These are phyloP conservation scores for Pseudochromis fuscus DNA, from an alignment of 2,797 vertebrate genomes.

Conservation along the genomic window DNA sequence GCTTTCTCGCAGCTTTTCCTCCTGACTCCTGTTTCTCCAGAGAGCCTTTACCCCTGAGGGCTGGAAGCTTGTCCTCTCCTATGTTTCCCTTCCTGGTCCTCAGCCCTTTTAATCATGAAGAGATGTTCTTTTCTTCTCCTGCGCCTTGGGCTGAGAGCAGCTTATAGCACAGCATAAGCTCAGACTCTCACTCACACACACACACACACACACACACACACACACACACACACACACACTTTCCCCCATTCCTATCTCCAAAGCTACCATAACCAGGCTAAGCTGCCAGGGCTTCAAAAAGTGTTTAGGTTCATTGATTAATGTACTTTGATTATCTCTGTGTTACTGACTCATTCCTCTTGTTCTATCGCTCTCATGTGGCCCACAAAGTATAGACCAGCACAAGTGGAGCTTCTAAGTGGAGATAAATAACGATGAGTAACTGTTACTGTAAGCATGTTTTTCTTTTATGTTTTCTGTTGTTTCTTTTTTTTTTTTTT, in stretches of 20 bases:
- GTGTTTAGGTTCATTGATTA: slow-evolving; percentile 70
- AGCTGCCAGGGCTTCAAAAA: slow-evolving; percentile 54
- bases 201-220: slow-evolving; percentile 8
- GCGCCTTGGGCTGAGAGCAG: slow-evolving; percentile 77
- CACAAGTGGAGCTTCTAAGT: slow-evolving; percentile 21
- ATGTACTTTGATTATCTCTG: slow-evolving; percentile 74
- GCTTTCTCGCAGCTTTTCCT: slow-evolving; percentile 59
- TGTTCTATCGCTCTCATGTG: slow-evolving; percentile 61
- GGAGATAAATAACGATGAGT: slow-evolving; percentile 64
- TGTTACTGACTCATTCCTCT: slow-evolving; percentile 71
- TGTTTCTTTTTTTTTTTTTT: slow-evolving; percentile 31
- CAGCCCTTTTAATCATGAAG: slow-evolving; percentile 80
- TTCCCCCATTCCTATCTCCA: slow-evolving; percentile 45
- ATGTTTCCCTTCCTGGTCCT: slow-evolving; percentile 78
- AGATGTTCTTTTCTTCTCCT: slow-evolving; percentile 82
- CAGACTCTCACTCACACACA: slow-evolving; percentile 53
- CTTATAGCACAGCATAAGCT: slow-evolving; percentile 74
- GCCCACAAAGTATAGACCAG: slow-evolving; percentile 49
- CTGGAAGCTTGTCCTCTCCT: slow-evolving; percentile 73
- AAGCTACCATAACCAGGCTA: slow-evolving; percentile 50
- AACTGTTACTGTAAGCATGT: slow-evolving; percentile 47
- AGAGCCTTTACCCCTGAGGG: slow-evolving; percentile 67
- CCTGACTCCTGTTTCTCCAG: slow-evolving; percentile 66
- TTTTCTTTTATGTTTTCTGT: not conserved
- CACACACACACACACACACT: slow-evolving; percentile 11